Evolutionary conservation across 2,888 invertebrate genomes (phyloP).

Genomic region (Oscheius myriophilus): DNA sequence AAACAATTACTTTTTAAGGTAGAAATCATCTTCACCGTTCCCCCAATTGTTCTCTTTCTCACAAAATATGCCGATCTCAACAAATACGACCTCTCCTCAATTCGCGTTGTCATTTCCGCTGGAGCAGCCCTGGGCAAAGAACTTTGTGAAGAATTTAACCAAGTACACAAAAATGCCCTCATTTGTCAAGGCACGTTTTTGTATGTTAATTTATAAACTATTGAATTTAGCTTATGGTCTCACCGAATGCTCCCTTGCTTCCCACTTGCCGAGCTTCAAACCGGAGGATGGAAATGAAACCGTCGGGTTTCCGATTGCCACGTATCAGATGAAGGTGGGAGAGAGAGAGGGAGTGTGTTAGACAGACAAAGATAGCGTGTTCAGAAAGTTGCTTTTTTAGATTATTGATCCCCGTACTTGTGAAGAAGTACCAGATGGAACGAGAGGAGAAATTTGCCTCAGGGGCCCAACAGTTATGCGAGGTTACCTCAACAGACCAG

Average conservation of each 20-base stretch:
- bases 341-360: too few relatives aligned
- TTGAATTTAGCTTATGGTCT: not conserved
- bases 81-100: slow-evolving; percentile 78
- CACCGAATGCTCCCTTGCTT: not conserved
- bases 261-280: too few relatives aligned
- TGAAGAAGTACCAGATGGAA: too few relatives aligned
- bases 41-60: slow-evolving; percentile 83
- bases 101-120: slow-evolving; percentile 55
- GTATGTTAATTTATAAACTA: too few relatives aligned
- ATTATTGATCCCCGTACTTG: too few relatives aligned
- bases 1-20: too few relatives aligned
- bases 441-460: slow-evolving; percentile 77
- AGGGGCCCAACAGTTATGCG: slow-evolving; percentile 84
- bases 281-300: too few relatives aligned
- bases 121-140: slow-evolving; percentile 60
- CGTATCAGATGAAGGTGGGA: too few relatives aligned
- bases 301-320: too few relatives aligned
- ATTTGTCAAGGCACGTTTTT: too few relatives aligned
- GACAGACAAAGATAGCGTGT: too few relatives aligned
- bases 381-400: too few relatives aligned
- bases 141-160: slow-evolving; percentile 44
- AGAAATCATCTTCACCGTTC: slow-evolving; percentile 79
- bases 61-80: slow-evolving; percentile 78
- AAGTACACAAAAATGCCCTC: not conserved
- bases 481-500: slow-evolving; percentile 80